A percentile compares a stretch with the other conserved stretches of the same genome.
phyloP scores from a whole-genome alignment of 2,113 vertebrate genomes.

The Spea bombifrons region DNA sequence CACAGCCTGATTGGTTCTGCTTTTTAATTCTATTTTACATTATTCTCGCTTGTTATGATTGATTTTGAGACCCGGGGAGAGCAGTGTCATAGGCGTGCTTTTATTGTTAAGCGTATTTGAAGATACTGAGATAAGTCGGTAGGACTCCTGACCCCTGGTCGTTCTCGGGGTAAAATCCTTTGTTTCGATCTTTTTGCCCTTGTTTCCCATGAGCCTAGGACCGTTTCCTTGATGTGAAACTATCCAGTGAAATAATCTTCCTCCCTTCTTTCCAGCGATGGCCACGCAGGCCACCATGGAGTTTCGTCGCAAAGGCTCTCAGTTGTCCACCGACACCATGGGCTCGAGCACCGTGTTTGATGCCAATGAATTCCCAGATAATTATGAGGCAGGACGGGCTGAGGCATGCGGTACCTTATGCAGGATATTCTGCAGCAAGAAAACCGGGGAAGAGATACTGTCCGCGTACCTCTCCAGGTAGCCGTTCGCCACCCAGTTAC shows the following conservation, averaged over 20 bases:
- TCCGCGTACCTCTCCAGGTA: constrained; percentile 95
- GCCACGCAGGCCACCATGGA: constrained; percentile 87
- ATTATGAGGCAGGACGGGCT: constrained; percentile 91
- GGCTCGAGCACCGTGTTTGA: constrained; percentile 88
- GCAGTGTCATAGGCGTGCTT: no score
- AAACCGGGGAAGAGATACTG: constrained; percentile 95
- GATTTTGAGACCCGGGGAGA: no score
- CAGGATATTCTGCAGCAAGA: constrained; percentile 98
- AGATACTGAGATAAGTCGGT: no score
- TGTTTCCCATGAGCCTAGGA: constrained; percentile 74
- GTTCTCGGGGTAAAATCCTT: no score
- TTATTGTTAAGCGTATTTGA: no score
- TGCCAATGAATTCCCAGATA: constrained; percentile 89
- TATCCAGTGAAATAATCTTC: constrained; percentile 56
- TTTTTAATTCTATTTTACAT: no score
- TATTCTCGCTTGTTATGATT: no score
- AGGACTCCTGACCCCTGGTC: no score
- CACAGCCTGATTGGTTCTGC: no score
- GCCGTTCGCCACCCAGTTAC: constrained; percentile 31
- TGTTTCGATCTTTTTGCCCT: constrained; percentile 80
- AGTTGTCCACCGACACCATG: constrained; percentile 93
- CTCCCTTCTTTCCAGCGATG: constrained; percentile 77
- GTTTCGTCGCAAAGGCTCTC: constrained; percentile 88
- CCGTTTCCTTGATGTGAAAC: constrained; percentile 48
- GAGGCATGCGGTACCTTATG: constrained; percentile 93